These are phyloP conservation scores for Halocaridina rubra DNA, from an alignment of 2,888 invertebrate genomes.

Conservation along the genomic window DNA sequence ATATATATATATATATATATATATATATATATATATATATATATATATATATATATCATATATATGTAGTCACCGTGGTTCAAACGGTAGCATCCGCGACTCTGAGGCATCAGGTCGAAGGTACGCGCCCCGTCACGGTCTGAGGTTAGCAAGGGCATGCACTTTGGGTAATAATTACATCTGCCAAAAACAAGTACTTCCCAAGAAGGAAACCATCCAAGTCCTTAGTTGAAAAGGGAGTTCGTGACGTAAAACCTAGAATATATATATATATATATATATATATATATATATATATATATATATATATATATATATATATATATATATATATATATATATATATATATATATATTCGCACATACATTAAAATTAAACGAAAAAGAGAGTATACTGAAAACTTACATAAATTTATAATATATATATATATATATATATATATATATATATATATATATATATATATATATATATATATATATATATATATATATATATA, in stretches of 20 bases:
- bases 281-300: neutral
- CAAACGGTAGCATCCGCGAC: too few relatives aligned
- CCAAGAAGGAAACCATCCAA: too few relatives aligned
- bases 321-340: neutral
- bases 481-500: conserved; percentile 27
- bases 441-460: conserved; percentile 25
- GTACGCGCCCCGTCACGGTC: too few relatives aligned
- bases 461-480: conserved; percentile 31
- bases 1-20: neutral
- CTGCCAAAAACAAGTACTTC: too few relatives aligned
- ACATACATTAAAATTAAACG: neutral
- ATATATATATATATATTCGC: neutral
- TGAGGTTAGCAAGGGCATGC: too few relatives aligned
- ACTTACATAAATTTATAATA: neutral
- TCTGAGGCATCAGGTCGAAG: too few relatives aligned
- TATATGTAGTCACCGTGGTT: too few relatives aligned
- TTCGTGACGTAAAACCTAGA: too few relatives aligned
- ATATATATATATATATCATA: conserved; percentile 3
- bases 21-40: neutral
- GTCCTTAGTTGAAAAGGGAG: too few relatives aligned
- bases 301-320: conserved; percentile 3
- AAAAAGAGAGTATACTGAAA: neutral
- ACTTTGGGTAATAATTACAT: too few relatives aligned
- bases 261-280: neutral
- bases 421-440: conserved; percentile 24